Evolutionary conservation across 2,888 invertebrate genomes (phyloP).

Genomic region (Proisotoma minuta): DNA sequence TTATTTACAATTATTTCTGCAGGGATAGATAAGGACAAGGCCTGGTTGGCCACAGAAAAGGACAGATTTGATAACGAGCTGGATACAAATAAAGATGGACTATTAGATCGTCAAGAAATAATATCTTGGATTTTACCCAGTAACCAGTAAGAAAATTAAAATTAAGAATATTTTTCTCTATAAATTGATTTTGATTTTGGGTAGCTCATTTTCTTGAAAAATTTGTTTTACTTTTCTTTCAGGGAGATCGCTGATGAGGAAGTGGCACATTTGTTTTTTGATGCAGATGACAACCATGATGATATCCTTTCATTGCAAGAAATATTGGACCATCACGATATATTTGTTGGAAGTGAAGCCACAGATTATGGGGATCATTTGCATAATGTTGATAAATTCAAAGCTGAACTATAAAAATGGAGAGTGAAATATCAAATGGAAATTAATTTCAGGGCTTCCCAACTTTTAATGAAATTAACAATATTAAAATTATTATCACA

Average conservation of each 20-base stretch:
- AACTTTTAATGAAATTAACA: too few species aligned
- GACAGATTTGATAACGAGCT: slow-evolving; percentile 80
- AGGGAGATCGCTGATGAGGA: slow-evolving; percentile 85
- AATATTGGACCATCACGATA: slow-evolving; percentile 75
- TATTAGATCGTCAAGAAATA: slow-evolving; percentile 72
- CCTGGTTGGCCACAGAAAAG: slow-evolving; percentile 67
- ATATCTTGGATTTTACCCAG: slow-evolving; percentile 85
- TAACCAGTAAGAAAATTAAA: slow-evolving; percentile 64
- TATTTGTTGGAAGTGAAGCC: slow-evolving; percentile 89
- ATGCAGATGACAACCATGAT: slow-evolving; percentile 79
- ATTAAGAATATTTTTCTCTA: neutral
- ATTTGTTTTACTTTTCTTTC: slow-evolving; percentile 44
- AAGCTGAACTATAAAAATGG: slow-evolving; percentile 80
- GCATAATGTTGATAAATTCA: slow-evolving; percentile 69
- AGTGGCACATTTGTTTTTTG: slow-evolving; percentile 79
- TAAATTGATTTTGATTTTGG: too few species aligned
- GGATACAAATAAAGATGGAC: slow-evolving; percentile 78
- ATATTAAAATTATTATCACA: too few species aligned
- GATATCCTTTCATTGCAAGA: slow-evolving; percentile 72
- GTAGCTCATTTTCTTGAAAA: too few species aligned
- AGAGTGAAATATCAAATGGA: too few species aligned
- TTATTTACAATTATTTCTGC: too few species aligned
- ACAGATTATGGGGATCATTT: slow-evolving; percentile 82
- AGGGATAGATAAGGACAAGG: slow-evolving; percentile 65
- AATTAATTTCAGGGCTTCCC: too few species aligned